Evolutionary conservation across 2,113 vertebrate species (phyloP), one percentile per base, ranked within the genome.

Genomic region (Aptenodytes patagonicus): DNA sequence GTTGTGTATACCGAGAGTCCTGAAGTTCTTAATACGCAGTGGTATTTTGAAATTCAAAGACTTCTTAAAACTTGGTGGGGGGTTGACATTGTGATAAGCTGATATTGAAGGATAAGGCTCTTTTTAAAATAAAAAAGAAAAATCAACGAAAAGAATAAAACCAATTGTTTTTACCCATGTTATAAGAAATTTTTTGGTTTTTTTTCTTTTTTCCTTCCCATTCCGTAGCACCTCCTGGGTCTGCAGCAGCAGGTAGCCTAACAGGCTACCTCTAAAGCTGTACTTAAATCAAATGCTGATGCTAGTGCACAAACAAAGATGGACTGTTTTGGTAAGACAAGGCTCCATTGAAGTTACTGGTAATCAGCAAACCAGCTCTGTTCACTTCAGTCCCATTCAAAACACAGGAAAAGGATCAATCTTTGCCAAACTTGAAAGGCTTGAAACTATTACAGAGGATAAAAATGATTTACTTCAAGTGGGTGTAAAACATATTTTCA

Each of bases 301-400:
- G 40, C 25, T 93, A 38, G 25, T 49, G 24, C 46, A 78, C 72
- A 88, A 77, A 97, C 92, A 97, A 96, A 96, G 96, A 96, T 96
- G 69, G 75, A 93, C 97, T 98, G 96, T 98, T 96, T 96, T 77
- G 72, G 86, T 87, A 86, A 91, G 89, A 97, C 96, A 97, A 96
- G 89, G 87, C 87, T 91, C 76, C 87, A 89, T 95, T 97, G 96
- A 98, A 95, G 78, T 93, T 90, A 32, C 73, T 96, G 71, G 79
- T 97, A 95, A 84, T 95, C 91, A 92, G 86, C 86, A 89, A 90
- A 86, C 92, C 61, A 89, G 73, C 71, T 86, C 73, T 95, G 90
- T 95, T 97, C 93, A 68, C 55, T 95, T 92, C 80, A 82, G 65
- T 94, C 73, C 73, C 36, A 31, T 94, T 95, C 69, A 91, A 95